Evolutionary conservation across 2,113 vertebrate species (phyloP), one percentile per base, ranked within the genome.

Genomic region (Coregonus clupeaformis): DNA sequence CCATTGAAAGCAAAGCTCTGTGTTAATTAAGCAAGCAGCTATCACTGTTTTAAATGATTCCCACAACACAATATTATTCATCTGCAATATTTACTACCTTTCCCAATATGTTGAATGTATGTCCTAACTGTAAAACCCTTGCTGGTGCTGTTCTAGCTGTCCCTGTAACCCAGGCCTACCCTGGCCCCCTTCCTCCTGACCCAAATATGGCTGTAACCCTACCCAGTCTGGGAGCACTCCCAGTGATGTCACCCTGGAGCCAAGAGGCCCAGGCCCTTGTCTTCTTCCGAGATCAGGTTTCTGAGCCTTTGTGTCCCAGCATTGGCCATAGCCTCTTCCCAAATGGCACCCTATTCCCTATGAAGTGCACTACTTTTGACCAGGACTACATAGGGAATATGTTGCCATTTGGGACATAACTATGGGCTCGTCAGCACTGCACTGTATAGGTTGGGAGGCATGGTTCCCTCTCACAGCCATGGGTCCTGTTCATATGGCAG

Each of bases 261-360:
- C 20, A 18, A 79, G 74, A 81, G 78, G 77, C 77, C 80, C 16
- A 12, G 59, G 76, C 71, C 65, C 3, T 11, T 68, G 29, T 62
- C 36, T 84, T 89, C 91, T 91, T 91, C 91, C 89, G 79, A 90
- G 90, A 90, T 92, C 86, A 82, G 76, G 80, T 92, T 85, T 91
- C 90, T 25, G 75, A 75, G 67, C 73, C 72, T 74, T 89, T 92
- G 89, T 89, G 76, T 77, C 71, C 36, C 59, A 78, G 74, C 59
- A 42, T 49, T 59, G 77, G 45, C 68, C 67, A 52, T 75, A 6
- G 59, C 22, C 22, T 80, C 49, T 60, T 75, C 0, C 2, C 36
- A 42, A 42, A 42, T 11, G 7, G 36, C 36, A 12, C 36, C 36
- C 7, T 42, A 42, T 42, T 42, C 36, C 36, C 36, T 11, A 11